These are phyloP conservation scores for Pomacea canaliculata DNA, from an alignment of 2,888 invertebrate species.

Conservation along the genomic window DNA sequence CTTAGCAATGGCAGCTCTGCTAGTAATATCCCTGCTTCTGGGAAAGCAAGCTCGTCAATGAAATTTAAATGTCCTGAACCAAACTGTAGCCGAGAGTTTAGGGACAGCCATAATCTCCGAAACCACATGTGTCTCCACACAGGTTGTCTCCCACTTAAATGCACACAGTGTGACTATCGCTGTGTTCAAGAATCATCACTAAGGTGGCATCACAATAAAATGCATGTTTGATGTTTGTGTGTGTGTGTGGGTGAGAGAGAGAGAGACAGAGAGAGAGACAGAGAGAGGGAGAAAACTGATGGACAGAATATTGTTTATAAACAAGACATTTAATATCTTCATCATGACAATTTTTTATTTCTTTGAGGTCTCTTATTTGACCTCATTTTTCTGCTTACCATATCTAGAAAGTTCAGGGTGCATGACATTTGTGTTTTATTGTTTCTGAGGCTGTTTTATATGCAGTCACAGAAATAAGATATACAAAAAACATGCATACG, in stretches of 20 bases:
- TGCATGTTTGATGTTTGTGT: slow-evolving; percentile 25
- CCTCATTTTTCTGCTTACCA: not conserved
- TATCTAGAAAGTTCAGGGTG: too few relatives aligned
- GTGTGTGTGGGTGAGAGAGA: not conserved
- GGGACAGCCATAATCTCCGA: slow-evolving; percentile 37
- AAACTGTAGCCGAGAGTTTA: slow-evolving; percentile 37
- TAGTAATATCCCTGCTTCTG: not conserved
- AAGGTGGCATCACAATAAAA: slow-evolving; percentile 35
- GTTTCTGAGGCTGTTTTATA: too few relatives aligned
- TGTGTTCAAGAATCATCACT: slow-evolving; percentile 38
- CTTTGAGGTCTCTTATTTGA: not conserved
- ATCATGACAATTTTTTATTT: not conserved
- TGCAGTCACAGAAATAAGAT: too few relatives aligned
- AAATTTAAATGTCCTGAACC: slow-evolving; percentile 31
- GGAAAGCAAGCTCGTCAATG: not conserved
- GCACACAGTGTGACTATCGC: slow-evolving; percentile 34
- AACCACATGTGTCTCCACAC: slow-evolving; percentile 36
- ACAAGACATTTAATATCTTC: not conserved
- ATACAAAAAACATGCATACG: too few relatives aligned
- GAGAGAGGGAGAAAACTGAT: not conserved
- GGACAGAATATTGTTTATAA: not conserved
- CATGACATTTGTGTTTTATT: too few relatives aligned
- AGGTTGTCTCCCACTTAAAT: slow-evolving; percentile 29
- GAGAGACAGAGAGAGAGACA: too few relatives aligned
- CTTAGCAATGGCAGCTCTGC: not conserved